A percentile compares a stretch with the other conserved stretches of the same genome.
phyloP scores from a whole-genome alignment of 2,113 vertebrate species.

The Abramis brama region DNA sequence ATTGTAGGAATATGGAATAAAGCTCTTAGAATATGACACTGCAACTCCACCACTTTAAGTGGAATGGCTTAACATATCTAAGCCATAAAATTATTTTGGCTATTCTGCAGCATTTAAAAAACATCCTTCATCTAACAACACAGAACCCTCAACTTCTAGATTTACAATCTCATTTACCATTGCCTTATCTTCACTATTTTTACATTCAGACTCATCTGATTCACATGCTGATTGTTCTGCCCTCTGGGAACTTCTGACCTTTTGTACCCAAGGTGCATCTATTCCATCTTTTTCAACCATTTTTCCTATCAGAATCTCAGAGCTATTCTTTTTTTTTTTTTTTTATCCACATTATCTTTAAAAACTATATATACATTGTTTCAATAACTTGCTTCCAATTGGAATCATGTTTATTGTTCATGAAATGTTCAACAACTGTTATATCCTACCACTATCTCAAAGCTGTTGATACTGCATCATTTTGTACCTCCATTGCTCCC shows the following conservation, averaged over 20 bases:
- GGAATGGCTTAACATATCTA: background rate
- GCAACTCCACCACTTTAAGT: background rate
- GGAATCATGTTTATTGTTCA: no score
- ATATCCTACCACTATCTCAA: no score
- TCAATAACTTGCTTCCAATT: no score
- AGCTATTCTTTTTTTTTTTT: background rate
- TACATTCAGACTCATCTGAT: background rate
- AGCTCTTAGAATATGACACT: background rate
- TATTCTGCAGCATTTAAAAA: background rate
- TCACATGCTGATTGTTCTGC: background rate
- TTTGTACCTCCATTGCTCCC: no score
- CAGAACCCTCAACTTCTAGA: background rate
- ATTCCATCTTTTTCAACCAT: background rate
- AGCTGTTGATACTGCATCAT: no score
- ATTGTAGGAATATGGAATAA: background rate
- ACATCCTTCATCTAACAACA: background rate
- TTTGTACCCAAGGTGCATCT: background rate
- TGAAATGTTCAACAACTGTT: no score
- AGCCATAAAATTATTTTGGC: background rate
- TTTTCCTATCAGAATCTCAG: background rate
- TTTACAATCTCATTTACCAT: background rate
- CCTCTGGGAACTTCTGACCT: background rate
- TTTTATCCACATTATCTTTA: no score
- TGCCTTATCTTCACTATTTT: background rate
- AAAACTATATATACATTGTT: no score